Percentiles rank a stretch among this genome's conserved stretches.
These are phyloP conservation scores for Syngnathus floridae DNA, from an alignment of 2,113 vertebrate genomes.

Conservation along the genomic window DNA sequence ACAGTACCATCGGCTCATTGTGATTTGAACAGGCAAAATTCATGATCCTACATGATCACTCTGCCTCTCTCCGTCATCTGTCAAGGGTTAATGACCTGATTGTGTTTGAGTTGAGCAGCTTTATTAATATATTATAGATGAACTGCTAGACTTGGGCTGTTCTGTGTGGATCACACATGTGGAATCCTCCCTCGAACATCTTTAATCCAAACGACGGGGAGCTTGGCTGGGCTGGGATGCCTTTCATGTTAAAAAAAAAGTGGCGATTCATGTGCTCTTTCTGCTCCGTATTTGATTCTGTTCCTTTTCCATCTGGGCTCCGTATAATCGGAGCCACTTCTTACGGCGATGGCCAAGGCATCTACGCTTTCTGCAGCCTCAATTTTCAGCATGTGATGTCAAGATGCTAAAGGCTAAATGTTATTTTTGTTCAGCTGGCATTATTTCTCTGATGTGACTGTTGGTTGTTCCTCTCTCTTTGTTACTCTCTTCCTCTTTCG, in stretches of 20 bases:
- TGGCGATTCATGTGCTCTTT: constrained; percentile 34
- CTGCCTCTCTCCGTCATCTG: constrained; percentile 54
- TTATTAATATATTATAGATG: constrained; percentile 71
- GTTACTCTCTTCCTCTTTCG: neutral
- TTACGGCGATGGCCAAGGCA: constrained; percentile 7
- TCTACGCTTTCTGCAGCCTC: constrained; percentile 13
- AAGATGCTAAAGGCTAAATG: constrained; percentile 11
- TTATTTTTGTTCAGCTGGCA: neutral
- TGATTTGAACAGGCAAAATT: constrained; percentile 49
- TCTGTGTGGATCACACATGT: constrained; percentile 53
- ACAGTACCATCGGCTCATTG: constrained; percentile 13
- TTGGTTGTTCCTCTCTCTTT: neutral
- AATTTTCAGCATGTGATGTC: constrained; percentile 17
- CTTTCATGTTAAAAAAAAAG: constrained; percentile 60
- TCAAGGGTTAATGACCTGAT: constrained; percentile 70
- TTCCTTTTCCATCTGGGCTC: constrained; percentile 21
- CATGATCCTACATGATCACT: constrained; percentile 34
- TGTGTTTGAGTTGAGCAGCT: constrained; percentile 56
- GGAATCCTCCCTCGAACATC: constrained; percentile 53
- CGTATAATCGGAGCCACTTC: constrained; percentile 4
- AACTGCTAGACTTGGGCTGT: constrained; percentile 55
- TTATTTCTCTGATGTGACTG: neutral
- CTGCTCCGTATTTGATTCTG: constrained; percentile 29
- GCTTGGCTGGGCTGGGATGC: constrained; percentile 43
- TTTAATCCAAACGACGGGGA: constrained; percentile 61